Base-by-base conservation (phyloP, 2,113 vertebrate species). In the Tyrannus savana region DNA sequence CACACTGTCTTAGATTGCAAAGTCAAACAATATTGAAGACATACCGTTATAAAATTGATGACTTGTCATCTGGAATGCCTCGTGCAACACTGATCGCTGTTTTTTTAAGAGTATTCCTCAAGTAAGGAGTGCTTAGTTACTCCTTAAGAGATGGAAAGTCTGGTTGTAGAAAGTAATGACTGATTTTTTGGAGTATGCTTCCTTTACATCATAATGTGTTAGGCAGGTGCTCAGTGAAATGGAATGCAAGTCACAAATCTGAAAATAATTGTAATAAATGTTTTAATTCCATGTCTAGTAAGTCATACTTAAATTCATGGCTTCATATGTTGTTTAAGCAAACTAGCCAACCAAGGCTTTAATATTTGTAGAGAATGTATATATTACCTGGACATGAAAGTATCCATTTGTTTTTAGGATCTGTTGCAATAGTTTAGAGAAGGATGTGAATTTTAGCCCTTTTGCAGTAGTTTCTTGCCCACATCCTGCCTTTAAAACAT, bases 41-140 rank as follows among this genome's bases (percentile, higher is more conserved):
- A 67, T 55, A 56, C 56, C 50, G 35, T 71, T 84, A 12, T 67
- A 55, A 90, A 90, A 75, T 69, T 3, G 4, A 35, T 91, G 52
- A 14, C 27, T 67, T 78, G 59, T 81, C 39, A 41, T 81, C 39
- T 93, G 50, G 52, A 81, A 33, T 50, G 50, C n/a, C 50, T 73
- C 0, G 0, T 52, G 39, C n/a, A 56, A 7, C 68, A 44, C 1
- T 15, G 67, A 56, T 86, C 2, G 0, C 23, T 75, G 33, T 3
- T 90, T 94, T 94, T 87, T 90, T 47, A 60, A 41, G 46, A 64
- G 13, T 73, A 30, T 53, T 81, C 41, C 33, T 94, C 24, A 28
- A 67, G 22, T 50, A 19, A 41, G 22, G 39, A 63, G 19, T 63
- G 33, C 35, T 92, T 59, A 88, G n/a, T 10, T 24, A 41, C 84